A percentile compares a stretch with the other conserved stretches of the same genome.
phyloP scores from a whole-genome alignment of 2,113 vertebrate genomes.

The Coptodon rendalli region DNA sequence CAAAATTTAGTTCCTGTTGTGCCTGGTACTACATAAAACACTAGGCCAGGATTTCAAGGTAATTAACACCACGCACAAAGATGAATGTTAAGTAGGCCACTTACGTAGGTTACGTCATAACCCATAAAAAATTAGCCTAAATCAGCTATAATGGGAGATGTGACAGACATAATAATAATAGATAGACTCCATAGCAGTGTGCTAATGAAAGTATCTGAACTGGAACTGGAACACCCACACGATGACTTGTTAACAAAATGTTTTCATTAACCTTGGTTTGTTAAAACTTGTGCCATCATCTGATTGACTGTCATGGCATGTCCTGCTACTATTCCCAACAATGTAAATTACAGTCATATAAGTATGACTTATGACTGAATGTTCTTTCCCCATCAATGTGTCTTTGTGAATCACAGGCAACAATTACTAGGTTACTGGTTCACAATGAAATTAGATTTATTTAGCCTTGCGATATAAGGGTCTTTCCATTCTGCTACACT shows the following conservation, averaged over 20 bases:
- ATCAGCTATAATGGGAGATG: background rate
- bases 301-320: background rate
- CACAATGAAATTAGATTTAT: constrained; percentile 19
- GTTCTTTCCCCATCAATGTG: constrained; percentile 24
- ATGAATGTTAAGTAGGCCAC: background rate
- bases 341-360: background rate
- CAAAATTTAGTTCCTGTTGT: background rate
- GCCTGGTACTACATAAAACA: background rate
- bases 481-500: background rate
- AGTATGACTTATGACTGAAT: background rate
- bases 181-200: background rate
- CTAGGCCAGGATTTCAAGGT: background rate
- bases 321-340: background rate
- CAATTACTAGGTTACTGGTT: constrained; percentile 31
- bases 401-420: constrained; percentile 20
- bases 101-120: background rate
- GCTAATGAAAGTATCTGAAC: background rate
- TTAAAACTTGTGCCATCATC: background rate
- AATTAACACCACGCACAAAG: background rate
- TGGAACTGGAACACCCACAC: background rate
- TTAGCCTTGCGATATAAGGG: background rate
- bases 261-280: background rate
- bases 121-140: background rate
- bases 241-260: background rate
- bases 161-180: background rate